A percentile compares a stretch with the other conserved stretches of the same genome.
These are phyloP conservation scores for Pipra filicauda DNA, from an alignment of 2,113 vertebrate genomes.

Conservation along the genomic window DNA sequence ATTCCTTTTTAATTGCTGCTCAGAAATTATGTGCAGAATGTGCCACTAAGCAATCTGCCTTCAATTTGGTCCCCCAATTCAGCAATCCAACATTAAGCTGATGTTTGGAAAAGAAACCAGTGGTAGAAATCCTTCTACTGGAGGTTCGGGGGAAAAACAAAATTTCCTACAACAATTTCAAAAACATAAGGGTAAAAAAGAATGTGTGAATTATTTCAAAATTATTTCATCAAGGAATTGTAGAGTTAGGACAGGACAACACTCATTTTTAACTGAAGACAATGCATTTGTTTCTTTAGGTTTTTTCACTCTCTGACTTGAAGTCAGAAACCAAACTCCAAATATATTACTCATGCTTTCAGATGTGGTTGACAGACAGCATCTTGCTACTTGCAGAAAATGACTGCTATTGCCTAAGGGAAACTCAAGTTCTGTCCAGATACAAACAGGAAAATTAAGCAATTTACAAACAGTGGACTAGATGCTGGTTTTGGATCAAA, in stretches of 20 bases:
- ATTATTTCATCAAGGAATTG: not conserved
- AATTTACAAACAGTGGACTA: not conserved
- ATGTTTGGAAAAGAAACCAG: not conserved
- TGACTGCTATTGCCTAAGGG: not conserved
- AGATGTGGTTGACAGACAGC: not conserved
- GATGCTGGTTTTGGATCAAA: not conserved
- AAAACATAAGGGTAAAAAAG: not conserved
- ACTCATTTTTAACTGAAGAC: not conserved
- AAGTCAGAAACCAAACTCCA: not conserved
- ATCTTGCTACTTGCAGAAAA: not conserved
- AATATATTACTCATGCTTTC: not conserved
- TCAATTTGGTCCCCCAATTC: not conserved
- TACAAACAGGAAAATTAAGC: not conserved
- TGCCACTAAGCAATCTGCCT: not conserved
- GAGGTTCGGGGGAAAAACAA: accelerated
- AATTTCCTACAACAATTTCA: not conserved
- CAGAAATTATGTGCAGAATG: not conserved
- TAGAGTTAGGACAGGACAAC: not conserved
- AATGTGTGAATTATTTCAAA: not conserved
- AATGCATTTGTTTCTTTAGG: not conserved
- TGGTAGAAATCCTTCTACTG: not conserved
- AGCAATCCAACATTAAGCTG: not conserved
- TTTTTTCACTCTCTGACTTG: not conserved
- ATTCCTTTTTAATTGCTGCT: not conserved
- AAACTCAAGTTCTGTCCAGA: not conserved